A percentile compares a stretch with the other conserved stretches of the same genome.
These are phyloP conservation scores for Athalia circularis DNA, from an alignment of 2,888 invertebrate genomes.

Conservation along the genomic window DNA sequence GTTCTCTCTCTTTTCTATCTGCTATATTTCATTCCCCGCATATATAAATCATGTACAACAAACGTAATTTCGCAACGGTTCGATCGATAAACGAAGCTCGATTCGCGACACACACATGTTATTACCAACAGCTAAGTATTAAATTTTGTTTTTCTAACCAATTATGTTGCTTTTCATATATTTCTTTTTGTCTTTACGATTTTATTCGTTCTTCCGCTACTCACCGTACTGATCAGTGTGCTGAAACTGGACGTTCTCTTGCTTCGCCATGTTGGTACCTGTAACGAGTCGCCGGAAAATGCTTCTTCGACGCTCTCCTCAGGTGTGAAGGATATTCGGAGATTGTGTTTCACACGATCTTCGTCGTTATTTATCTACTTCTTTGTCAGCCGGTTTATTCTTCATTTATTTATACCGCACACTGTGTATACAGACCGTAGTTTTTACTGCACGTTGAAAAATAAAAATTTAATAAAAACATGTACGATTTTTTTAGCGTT, in stretches of 20 bases:
- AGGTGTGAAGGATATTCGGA: background rate
- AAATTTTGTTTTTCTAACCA: background rate
- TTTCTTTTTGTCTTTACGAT: background rate
- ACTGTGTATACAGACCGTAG: background rate
- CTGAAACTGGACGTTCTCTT: conserved; percentile 22
- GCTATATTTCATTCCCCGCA: too few species aligned
- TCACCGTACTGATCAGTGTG: conserved; percentile 34
- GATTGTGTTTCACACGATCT: background rate
- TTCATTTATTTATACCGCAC: too few species aligned
- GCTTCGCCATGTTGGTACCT: conserved; percentile 19
- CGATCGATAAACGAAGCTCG: background rate
- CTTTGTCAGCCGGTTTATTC: too few species aligned
- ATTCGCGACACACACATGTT: too few species aligned
- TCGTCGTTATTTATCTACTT: too few species aligned
- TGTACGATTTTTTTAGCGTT: too few species aligned
- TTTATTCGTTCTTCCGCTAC: background rate
- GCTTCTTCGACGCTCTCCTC: background rate
- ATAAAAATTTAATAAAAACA: too few species aligned
- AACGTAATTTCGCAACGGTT: background rate
- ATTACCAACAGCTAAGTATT: too few species aligned
- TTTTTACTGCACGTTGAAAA: too few species aligned
- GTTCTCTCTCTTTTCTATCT: background rate
- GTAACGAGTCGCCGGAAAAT: background rate
- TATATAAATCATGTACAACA: too few species aligned
- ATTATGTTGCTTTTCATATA: too few species aligned